Evolutionary conservation across 2,797 vertebrate genomes (phyloP), one percentile per base, ranked within the genome.

Genomic region (Notolepis coatsorum): DNA sequence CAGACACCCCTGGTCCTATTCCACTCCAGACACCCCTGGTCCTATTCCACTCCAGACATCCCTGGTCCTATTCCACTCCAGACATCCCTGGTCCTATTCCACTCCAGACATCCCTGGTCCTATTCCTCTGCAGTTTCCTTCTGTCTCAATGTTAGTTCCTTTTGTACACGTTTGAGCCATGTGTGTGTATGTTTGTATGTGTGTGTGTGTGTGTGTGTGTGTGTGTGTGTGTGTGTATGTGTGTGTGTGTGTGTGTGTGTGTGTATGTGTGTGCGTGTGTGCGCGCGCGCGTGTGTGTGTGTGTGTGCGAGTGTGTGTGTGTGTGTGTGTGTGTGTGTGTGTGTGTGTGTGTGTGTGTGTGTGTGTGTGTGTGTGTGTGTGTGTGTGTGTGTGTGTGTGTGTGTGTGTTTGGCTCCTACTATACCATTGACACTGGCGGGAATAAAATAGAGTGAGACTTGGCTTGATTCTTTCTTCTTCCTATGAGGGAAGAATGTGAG

Each of bases 191-290:
- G 37, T 65, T 45, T 77, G 61, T 61, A 35, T 52, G 49, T 77
- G 61, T 61, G 41, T 52, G 48, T 60, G 54, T 54, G 13, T 28
- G 51, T 55, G 46, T 70, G 47, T 76, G 61, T 41, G 28, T 72
- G 48, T 38, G 41, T 30, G 8, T 52, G 9, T 49, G 7, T 41
- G 50, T 46, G 18, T 27, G 48, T 58, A 13, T 37, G 12, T 31
- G 8, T 17, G 31, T 62, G 4, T 59, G 46, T 37, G 49, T 23
- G 23, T 10, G 27, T 0, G 27, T 17, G 27, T 0, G 47, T 9
- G 7, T 0, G 25, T 9, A 7, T 0, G 12, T 47, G 21, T 53
- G 18, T 67, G 33, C 52, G 21, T 71, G 38, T 5, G 15, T 43
- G 18, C 13, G 61, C 17, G 42, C 9, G 42, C 30, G 25, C 7